These are phyloP conservation scores for Acanthornis magna DNA, from an alignment of 2,797 vertebrate genomes.

Conservation along the genomic window DNA sequence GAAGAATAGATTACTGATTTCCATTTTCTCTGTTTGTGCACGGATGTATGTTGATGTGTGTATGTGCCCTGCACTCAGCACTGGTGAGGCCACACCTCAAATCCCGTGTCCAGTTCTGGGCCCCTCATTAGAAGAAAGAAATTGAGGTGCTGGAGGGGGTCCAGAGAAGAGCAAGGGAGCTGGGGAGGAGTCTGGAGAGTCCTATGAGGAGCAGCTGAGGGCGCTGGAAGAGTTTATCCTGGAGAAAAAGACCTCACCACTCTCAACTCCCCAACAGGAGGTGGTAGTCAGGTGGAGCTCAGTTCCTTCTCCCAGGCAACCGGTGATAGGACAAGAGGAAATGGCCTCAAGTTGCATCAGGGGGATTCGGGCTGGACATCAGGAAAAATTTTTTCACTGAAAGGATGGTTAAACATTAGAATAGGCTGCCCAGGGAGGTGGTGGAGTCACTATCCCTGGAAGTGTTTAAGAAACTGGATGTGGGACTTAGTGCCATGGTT, in stretches of 20 bases:
- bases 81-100: neutral
- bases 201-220: neutral
- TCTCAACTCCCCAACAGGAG: neutral
- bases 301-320: neutral
- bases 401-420: neutral
- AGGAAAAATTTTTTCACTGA: neutral
- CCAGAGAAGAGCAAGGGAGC: accelerated
- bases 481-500: neutral
- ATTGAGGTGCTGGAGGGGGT: accelerated
- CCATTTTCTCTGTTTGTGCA: neutral
- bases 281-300: accelerated
- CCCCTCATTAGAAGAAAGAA: accelerated
- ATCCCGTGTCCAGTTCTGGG: neutral
- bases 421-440: neutral
- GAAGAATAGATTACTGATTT: neutral
- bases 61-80: accelerated
- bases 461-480: neutral
- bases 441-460: neutral
- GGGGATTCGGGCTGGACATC: accelerated
- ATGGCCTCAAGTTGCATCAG: neutral
- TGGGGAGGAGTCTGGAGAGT: neutral
- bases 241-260: neutral
- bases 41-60: neutral
- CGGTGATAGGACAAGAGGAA: neutral
- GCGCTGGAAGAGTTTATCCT: neutral